These are phyloP conservation scores for Spondyliosoma cantharus DNA, from an alignment of 2,797 vertebrate genomes.

Conservation along the genomic window DNA sequence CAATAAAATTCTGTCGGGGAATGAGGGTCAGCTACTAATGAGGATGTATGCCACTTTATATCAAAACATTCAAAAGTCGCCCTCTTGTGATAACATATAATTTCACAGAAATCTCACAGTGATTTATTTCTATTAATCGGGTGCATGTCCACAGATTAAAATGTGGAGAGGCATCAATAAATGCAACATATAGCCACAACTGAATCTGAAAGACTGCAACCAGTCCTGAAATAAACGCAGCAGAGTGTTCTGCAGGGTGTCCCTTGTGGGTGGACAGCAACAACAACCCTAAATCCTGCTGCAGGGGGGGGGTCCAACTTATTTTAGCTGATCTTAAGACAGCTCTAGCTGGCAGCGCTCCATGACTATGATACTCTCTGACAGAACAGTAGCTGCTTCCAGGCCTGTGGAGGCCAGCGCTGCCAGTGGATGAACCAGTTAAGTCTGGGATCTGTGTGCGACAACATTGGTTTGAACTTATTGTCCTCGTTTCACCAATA, in stretches of 20 bases:
- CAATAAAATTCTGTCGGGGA: background rate
- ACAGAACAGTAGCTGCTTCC: conserved; percentile 55
- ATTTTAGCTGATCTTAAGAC: conserved; percentile 67
- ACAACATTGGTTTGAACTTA: conserved; percentile 11
- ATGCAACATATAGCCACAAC: conserved; percentile 9
- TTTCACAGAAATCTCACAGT: background rate
- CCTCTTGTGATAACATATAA: background rate
- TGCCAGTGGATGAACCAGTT: conserved; percentile 3
- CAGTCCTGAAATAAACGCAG: conserved; percentile 15
- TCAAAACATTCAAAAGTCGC: background rate
- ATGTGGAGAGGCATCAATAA: background rate
- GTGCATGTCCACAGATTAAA: background rate
- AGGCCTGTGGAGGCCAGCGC: conserved; percentile 39
- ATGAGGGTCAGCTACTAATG: background rate
- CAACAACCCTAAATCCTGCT: conserved; percentile 56
- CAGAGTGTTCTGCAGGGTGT: conserved; percentile 18
- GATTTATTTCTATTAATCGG: background rate
- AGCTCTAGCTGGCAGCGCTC: conserved; percentile 50
- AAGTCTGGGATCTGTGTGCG: conserved; percentile 22
- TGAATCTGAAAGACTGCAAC: conserved; percentile 18
- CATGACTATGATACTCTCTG: conserved; percentile 60
- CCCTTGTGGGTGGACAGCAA: conserved; percentile 41
- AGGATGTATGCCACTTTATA: background rate
- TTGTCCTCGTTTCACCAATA: conserved; percentile 26
- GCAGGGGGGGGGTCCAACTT: conserved; percentile 40